Evolutionary conservation across 2,888 invertebrate genomes (phyloP).

Genomic region (Eupelmus urozonus): DNA sequence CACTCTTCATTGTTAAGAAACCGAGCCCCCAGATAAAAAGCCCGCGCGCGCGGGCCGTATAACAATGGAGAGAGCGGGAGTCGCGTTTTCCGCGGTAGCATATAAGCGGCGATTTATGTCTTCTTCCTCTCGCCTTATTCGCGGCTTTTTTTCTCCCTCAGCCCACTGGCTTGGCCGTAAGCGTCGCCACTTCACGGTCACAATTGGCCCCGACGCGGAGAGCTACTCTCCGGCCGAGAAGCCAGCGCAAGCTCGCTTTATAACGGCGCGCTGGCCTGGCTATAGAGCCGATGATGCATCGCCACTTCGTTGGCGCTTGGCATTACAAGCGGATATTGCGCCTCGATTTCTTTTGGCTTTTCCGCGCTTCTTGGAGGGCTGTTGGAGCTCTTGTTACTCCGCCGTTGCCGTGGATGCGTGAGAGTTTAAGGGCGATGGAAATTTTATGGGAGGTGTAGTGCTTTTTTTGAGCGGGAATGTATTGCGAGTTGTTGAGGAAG

Average conservation of each 20-base stretch:
- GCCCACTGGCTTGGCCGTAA: not conserved
- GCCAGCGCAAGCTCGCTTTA: not conserved
- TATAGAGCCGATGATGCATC: constrained; percentile 11
- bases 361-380: not conserved
- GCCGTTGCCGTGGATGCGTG: too few species aligned
- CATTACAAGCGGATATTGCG: not conserved
- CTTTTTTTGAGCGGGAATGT: too few species aligned
- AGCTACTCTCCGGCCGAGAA: not conserved
- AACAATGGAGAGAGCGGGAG: not conserved
- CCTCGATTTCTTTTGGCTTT: not conserved
- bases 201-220: constrained; percentile 7
- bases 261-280: not conserved
- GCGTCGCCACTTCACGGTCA: not conserved
- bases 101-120: not conserved
- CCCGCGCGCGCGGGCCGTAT: not conserved
- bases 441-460: too few species aligned
- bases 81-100: not conserved
- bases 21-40: not conserved
- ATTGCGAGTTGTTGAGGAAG: too few species aligned
- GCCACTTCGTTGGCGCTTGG: constrained; percentile 16
- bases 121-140: not conserved
- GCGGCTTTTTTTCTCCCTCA: not conserved
- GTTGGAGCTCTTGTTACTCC: too few species aligned
- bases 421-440: too few species aligned
- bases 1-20: not conserved